phyloP scores from a whole-genome alignment of 2,888 invertebrate genomes.

The Callimorpha dominula region DNA sequence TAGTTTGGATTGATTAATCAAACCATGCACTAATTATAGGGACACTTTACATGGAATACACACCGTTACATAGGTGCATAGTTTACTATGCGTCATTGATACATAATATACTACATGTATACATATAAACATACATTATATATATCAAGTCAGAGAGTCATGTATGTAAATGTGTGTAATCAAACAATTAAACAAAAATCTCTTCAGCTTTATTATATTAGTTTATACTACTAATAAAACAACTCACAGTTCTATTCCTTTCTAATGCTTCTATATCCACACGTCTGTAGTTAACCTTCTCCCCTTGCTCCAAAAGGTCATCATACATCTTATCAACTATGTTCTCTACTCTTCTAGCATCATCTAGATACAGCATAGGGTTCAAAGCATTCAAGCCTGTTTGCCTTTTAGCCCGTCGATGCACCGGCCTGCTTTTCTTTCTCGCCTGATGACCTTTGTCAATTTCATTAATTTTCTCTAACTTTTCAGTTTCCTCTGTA shows the following conservation, averaged over 20 bases:
- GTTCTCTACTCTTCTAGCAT: slow-evolving; percentile 64
- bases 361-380: slow-evolving; percentile 55
- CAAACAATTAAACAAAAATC: no score
- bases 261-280: slow-evolving; percentile 31
- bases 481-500: slow-evolving; percentile 62
- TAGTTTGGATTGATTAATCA: no score
- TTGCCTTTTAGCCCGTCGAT: slow-evolving; percentile 51
- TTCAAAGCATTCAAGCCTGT: slow-evolving; percentile 42
- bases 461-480: slow-evolving; percentile 21
- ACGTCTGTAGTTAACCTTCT: slow-evolving; percentile 61
- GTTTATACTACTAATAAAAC: background rate
- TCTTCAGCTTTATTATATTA: no score
- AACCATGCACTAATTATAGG: no score
- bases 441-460: background rate
- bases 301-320: slow-evolving; percentile 64
- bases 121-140: no score
- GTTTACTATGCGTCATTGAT: no score
- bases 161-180: no score
- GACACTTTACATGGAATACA: no score
- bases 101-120: no score
- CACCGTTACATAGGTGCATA: no score
- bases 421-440: background rate
- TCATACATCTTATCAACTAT: slow-evolving; percentile 77
- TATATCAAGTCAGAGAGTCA: no score
- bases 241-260: background rate